Evolutionary conservation across 2,113 vertebrate species (phyloP), one percentile per base, ranked within the genome.

Genomic region (Pachypanchax playfairii): DNA sequence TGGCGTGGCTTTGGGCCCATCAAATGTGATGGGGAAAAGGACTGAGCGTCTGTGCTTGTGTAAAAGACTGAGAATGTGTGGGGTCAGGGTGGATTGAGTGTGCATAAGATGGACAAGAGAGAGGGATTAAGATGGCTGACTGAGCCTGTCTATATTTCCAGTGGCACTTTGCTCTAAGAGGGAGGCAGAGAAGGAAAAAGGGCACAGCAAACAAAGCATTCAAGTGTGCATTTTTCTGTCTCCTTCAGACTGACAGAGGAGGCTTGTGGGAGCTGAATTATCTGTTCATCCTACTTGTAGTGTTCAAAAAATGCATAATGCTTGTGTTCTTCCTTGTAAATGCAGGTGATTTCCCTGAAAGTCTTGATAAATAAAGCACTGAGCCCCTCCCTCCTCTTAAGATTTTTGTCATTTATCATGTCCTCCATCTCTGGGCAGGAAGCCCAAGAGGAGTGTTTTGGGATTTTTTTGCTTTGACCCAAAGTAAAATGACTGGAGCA

Each of bases 41-140:
- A 31, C 10, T 20, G 4, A 6, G n/a, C 10, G 55, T 44, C 49
- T 54, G 65, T 58, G 64, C 87, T 85, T 91, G 88, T 92, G 91
- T 87, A 85, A 91, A 88, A 74, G 65, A 69, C 51, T 43, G 70
- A 79, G 80, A 66, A 83, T 77, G 81, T 82, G 90, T 86, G 90
- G 73, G 88, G 86, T 90, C 87, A 88, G 84, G 81, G 84, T 91
- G 87, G 91, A 85, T 84, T 92, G 92, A 92, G 91, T 82, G 90
- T 90, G 89, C 75, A 33, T 77, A 80, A 84, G 87, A 87, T 80
- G 76, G 83, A 86, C 80, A 85, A 81, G 73, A 73, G 66, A 83
- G 92, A 91, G 87, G 93, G 94, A 94, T 95, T 93, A 93, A 92
- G 92, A 93, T 87, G 91, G 92, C 91, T 87, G 92, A 92, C 89